These are phyloP conservation scores for Vimba vimba DNA, from an alignment of 2,113 vertebrate genomes.

Conservation along the genomic window DNA sequence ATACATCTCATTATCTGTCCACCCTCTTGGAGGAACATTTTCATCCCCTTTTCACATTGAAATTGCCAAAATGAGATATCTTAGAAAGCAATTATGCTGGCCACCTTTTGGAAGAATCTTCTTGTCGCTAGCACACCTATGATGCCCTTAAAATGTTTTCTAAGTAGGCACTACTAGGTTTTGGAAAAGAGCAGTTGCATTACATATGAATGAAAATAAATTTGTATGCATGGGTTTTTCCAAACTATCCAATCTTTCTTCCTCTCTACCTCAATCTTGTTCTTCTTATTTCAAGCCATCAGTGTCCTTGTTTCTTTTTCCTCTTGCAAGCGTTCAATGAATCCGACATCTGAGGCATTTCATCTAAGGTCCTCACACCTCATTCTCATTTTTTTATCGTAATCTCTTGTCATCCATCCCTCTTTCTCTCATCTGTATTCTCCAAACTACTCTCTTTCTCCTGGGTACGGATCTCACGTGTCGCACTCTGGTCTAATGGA, in stretches of 20 bases:
- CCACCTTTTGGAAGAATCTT: background rate
- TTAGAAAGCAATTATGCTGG: background rate
- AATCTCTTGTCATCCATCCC: slow-evolving; percentile 46
- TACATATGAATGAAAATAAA: slow-evolving; percentile 3
- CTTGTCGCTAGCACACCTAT: background rate
- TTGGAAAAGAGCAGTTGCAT: background rate
- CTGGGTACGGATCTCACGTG: slow-evolving; percentile 33
- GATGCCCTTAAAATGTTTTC: slow-evolving; percentile 13
- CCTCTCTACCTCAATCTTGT: slow-evolving; percentile 45
- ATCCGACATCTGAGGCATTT: slow-evolving; percentile 24
- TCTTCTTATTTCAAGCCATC: slow-evolving; percentile 35
- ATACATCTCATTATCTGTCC: too few relatives aligned
- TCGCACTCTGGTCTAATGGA: slow-evolving; percentile 47
- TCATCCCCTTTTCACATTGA: background rate
- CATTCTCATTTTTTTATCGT: slow-evolving; percentile 36
- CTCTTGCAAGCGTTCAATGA: slow-evolving; percentile 20
- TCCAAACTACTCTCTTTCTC: slow-evolving; percentile 48
- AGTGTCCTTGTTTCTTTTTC: slow-evolving; percentile 21
- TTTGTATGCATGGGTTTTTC: slow-evolving; percentile 35
- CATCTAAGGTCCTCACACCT: slow-evolving; percentile 23
- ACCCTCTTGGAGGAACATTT: too few relatives aligned
- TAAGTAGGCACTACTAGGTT: background rate
- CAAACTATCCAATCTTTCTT: slow-evolving; percentile 17
- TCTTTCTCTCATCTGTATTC: slow-evolving; percentile 51
- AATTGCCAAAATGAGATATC: too few relatives aligned